phyloP scores from a whole-genome alignment of 2,888 invertebrate species.

The Diadegma fenestrale region DNA sequence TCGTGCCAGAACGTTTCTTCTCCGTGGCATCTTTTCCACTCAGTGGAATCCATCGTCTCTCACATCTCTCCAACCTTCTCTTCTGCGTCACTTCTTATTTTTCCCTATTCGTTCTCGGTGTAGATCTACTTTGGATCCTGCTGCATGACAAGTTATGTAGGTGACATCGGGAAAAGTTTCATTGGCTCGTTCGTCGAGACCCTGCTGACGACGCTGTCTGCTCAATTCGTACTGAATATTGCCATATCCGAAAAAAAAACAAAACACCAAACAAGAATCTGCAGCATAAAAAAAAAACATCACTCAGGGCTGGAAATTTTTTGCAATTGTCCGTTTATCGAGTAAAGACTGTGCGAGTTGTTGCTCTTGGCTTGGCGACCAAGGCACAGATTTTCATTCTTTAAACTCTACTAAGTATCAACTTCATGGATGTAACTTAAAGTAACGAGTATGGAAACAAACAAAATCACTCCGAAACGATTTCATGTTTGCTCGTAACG shows the following conservation, averaged over 20 bases:
- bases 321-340: neutral
- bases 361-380: too few relatives aligned
- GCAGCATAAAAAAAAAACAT: neutral
- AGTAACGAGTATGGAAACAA: neutral
- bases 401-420: too few relatives aligned
- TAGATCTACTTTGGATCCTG: conserved; percentile 11
- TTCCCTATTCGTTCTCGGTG: neutral
- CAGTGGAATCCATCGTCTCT: conserved; percentile 55
- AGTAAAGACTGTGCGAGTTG: neutral
- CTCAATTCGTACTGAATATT: neutral
- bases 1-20: conserved; percentile 49
- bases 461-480: neutral
- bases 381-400: too few relatives aligned
- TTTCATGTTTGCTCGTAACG: neutral
- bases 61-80: conserved; percentile 24
- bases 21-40: conserved; percentile 33
- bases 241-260: neutral
- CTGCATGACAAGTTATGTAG: conserved; percentile 1
- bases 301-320: neutral
- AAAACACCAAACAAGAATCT: neutral
- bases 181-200: neutral
- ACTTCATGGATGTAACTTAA: too few relatives aligned
- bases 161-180: conserved; percentile 17
- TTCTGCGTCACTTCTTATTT: conserved; percentile 15
- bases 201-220: conserved; percentile 1